Base-by-base conservation (phyloP, 2,113 vertebrate genomes). In the Corvus moneduloides region DNA sequence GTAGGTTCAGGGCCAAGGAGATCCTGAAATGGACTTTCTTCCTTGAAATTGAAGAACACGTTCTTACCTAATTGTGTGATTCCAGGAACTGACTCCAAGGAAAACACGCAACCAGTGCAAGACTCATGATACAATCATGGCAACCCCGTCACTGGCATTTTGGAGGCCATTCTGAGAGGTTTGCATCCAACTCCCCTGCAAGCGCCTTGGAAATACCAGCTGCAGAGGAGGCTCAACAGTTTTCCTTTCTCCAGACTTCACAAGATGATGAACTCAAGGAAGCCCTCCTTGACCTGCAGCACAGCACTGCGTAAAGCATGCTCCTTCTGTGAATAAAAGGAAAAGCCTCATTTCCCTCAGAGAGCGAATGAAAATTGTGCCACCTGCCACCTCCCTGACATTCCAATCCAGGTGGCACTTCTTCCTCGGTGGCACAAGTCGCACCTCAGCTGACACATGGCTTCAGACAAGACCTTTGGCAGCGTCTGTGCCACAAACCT, bases 21-120 rank as follows among this genome's bases (percentile, higher is more conserved):
- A 88, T 84, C 61, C 89, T 5, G 17, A 92, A 92, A 93, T 12
- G 37, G 93, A 95, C 89, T 95, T 96, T 95, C 84, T 94, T 94
- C 92, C 86, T 93, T 87, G 68, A 95, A 93, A 96, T 96, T 95
- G 91, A 67, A 88, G 88, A 88, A 93, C 35, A 26, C 35, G 8
- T 93, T 92, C 93, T 80, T 97, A 71, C 80, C 52, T 96, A 94
- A 96, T 96, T 95, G 96, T 91, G 91, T 26, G 95, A 96, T 97
- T 97, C 94, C 95, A 94, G 96, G 95, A 97, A 97, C 95, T 94
- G 96, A 95, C 96, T 95, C 89, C 80, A 89, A 84, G 83, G 48
- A 87, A 95, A 92, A 81, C 68, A 97, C 0, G 84, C 77, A 67
- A 71, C 93, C 73, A 74, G 64, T 61, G 91, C 86, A 72, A 96